Base-by-base conservation (phyloP, 2,113 vertebrate species). In the Nerophis ophidion region DNA sequence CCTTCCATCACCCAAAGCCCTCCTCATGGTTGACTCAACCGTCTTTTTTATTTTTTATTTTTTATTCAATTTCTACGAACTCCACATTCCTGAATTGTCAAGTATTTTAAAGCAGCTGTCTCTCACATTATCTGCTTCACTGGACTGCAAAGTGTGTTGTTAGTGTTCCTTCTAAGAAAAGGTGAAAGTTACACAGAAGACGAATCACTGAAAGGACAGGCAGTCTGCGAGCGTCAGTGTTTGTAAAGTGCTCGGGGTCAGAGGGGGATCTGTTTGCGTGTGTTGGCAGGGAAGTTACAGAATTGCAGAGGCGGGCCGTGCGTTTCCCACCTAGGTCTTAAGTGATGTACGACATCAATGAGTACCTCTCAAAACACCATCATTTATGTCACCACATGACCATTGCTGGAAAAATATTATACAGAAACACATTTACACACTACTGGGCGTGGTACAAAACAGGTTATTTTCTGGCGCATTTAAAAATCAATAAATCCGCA, bases 211-310 rank as follows among this genome's bases (percentile, higher is more conserved):
- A 48, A 61, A 66, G 56, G 65, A 75, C 51, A 68, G 68, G 66
- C 19, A 48, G 10, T 60, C 26, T 50, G 40, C 12, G 12, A 57
- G 44, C 66, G 57, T 59, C 16, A 49, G 14, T 55, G 51, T 79
- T 74, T 72, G 70, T 66, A 63, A 76, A 79, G 55, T 38, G 57
- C 57, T 75, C 40, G 56, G 44, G 63, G 69, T 76, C 70, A 66
- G 63, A 57, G 56, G 51, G 51, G 17, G 54, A 38, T 57, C 38
- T 34, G 40, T 51, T 17, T 49, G 60, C 48, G 63, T 60, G 50
- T 53, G 49, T 70, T 55, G 33, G 12, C 19, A 50, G 13, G 49
- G 51, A 60, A 63, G 36, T 67, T 62, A 60, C 33, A 56, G 68
- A 70, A 79, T 79, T 82, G 79, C 26, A 26, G 26, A 3, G 26